These are phyloP conservation scores for Notiomystis cincta DNA, from an alignment of 2,113 vertebrate genomes.

Conservation along the genomic window DNA sequence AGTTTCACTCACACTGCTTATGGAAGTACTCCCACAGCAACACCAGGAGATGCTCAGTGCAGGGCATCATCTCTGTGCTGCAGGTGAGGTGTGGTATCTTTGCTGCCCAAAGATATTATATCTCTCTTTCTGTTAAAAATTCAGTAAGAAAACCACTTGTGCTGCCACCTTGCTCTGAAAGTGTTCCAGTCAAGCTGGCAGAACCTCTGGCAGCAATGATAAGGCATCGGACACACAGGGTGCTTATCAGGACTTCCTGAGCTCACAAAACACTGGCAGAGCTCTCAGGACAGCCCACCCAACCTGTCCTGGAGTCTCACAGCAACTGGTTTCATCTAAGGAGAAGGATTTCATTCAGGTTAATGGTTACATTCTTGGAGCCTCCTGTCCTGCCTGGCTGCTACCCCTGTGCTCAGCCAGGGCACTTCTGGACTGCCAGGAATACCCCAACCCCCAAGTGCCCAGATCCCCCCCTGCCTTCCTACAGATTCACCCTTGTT, in stretches of 20 bases:
- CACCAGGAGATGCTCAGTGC: fast-evolving
- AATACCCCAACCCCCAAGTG: neutral
- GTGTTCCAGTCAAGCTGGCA: neutral
- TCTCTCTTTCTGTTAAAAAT: neutral
- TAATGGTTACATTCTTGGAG: neutral
- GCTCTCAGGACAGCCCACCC: neutral
- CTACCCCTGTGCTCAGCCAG: fast-evolving
- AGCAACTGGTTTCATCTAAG: neutral
- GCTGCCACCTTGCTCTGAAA: neutral
- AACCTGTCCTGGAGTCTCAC: neutral
- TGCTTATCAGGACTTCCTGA: neutral
- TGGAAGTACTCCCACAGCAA: neutral
- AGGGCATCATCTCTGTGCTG: neutral
- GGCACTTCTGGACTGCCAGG: neutral
- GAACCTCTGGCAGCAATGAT: neutral
- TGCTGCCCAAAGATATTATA: neutral
- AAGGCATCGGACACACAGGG: fast-evolving
- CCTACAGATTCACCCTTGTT: neutral
- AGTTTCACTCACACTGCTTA: neutral
- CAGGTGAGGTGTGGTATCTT: neutral
- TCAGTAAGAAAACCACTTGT: neutral
- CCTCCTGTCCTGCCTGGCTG: neutral
- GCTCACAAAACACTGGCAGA: neutral
- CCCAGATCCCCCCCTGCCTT: neutral
- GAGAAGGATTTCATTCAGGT: neutral